phyloP scores from a whole-genome alignment of 53 echinoderm and acorn worm species.

The Patiria pectinifera region DNA sequence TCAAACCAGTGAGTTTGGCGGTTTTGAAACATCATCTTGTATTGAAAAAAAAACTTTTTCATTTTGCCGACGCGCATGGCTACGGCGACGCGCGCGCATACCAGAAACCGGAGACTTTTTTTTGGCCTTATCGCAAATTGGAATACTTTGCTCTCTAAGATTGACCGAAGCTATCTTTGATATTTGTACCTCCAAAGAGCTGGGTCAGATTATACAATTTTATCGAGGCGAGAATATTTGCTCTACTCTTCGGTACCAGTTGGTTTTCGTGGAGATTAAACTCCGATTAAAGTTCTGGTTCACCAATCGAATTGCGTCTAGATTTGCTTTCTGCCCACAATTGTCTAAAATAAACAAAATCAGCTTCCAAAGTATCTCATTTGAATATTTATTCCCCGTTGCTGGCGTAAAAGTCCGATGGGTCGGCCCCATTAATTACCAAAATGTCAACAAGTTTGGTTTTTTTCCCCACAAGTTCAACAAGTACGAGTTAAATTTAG shows the following conservation, averaged over 20 bases:
- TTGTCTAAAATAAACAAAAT: background rate
- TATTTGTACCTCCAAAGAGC: conserved; percentile 14
- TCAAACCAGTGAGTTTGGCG: too few species aligned
- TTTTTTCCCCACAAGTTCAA: background rate
- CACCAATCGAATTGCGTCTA: background rate
- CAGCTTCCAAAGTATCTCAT: background rate
- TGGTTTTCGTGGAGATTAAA: background rate
- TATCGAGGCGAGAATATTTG: conserved; percentile 5
- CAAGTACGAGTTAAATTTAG: background rate
- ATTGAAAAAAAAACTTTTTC: too few species aligned
- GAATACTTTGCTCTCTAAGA: conserved; percentile 6
- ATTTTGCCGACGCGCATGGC: too few species aligned
- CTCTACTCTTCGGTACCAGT: background rate
- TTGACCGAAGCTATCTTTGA: conserved; percentile 16
- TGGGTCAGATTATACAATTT: background rate
- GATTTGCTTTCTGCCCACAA: too few species aligned
- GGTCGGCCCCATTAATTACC: background rate
- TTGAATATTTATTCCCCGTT: background rate
- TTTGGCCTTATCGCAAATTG: too few species aligned
- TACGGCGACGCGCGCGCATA: too few species aligned
- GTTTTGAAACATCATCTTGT: too few species aligned
- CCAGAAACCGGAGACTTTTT: too few species aligned
- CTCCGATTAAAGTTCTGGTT: background rate
- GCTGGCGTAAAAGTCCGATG: background rate
- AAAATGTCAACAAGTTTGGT: background rate